Conservation (phyloP, 2,888 invertebrate species). For the Pseudococcus jackbeardsleyi region DNA sequence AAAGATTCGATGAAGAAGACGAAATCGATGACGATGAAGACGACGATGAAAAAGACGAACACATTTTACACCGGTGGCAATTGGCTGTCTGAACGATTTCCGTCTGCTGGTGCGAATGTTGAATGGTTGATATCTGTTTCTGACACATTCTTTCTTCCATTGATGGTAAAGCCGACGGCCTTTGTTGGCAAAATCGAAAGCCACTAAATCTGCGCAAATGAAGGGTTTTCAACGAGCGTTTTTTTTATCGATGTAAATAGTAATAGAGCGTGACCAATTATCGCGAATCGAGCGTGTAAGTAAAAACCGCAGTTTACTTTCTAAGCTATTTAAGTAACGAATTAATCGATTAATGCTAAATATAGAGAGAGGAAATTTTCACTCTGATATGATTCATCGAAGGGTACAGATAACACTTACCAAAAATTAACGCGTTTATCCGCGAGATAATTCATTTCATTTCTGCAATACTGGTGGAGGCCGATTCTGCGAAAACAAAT, state of each 20-base stretch:
- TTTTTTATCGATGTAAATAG: neutral
- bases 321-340: neutral
- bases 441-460: neutral
- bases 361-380: neutral
- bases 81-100: slow-evolving; percentile 31
- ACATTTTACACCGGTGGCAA: slow-evolving; percentile 63
- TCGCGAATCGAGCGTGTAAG: slow-evolving; percentile 21
- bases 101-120: slow-evolving; percentile 67
- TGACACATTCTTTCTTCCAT: slow-evolving; percentile 74
- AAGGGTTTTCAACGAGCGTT: neutral
- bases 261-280: slow-evolving; percentile 42
- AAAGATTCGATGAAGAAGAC: slow-evolving; percentile 71
- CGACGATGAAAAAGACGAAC: slow-evolving; percentile 61
- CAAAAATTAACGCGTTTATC: neutral
- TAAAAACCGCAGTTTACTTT: slow-evolving; percentile 31
- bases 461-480: neutral
- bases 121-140: slow-evolving; percentile 70
- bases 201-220: slow-evolving; percentile 83
- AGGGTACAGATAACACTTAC: neutral
- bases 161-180: slow-evolving; percentile 90
- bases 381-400: neutral
- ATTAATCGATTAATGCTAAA: neutral
- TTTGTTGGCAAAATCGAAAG: slow-evolving; percentile 96
- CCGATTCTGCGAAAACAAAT: neutral
- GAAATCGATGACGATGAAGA: slow-evolving; percentile 69